These are phyloP conservation scores for Clytia hemisphaerica DNA, from an alignment of 30 jellyfish, hydroid and myxozoan species.

Conservation along the genomic window DNA sequence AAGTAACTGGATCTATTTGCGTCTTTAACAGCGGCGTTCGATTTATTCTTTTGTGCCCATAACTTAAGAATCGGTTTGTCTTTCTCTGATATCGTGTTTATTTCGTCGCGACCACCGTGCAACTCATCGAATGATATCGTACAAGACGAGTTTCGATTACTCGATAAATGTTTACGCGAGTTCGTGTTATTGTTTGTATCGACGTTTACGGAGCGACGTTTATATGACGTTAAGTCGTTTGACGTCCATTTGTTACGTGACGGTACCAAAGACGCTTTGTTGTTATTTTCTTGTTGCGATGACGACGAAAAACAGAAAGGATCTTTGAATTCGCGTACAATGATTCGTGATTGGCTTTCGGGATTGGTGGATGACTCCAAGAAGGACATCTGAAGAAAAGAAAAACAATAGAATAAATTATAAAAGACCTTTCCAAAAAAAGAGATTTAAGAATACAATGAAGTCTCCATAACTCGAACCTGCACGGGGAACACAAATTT, in stretches of 20 bases:
- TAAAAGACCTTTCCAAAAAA: no score
- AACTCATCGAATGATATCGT: not conserved
- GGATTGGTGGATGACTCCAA: constrained; percentile 6
- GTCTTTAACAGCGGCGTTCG: no score
- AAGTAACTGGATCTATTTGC: constrained; percentile 2
- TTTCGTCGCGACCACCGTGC: not conserved
- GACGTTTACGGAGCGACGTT: no score
- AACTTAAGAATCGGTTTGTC: constrained; percentile 2
- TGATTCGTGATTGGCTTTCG: not conserved
- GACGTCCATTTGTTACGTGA: no score
- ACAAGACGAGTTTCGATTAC: not conserved
- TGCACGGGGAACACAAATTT: no score
- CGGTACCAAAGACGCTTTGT: not conserved
- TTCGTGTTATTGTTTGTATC: constrained; percentile 3
- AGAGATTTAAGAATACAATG: no score
- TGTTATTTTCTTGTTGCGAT: not conserved
- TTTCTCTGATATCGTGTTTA: not conserved
- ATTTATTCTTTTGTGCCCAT: constrained; percentile 7
- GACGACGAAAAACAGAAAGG: not conserved
- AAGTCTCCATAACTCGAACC: no score
- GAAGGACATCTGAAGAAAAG: constrained; percentile 14
- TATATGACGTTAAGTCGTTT: no score
- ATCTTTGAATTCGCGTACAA: constrained; percentile 1
- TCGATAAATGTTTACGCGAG: not conserved
- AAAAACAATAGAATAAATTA: no score